These are phyloP conservation scores for Chromis chromis DNA, from an alignment of 2,797 vertebrate genomes.

Conservation along the genomic window DNA sequence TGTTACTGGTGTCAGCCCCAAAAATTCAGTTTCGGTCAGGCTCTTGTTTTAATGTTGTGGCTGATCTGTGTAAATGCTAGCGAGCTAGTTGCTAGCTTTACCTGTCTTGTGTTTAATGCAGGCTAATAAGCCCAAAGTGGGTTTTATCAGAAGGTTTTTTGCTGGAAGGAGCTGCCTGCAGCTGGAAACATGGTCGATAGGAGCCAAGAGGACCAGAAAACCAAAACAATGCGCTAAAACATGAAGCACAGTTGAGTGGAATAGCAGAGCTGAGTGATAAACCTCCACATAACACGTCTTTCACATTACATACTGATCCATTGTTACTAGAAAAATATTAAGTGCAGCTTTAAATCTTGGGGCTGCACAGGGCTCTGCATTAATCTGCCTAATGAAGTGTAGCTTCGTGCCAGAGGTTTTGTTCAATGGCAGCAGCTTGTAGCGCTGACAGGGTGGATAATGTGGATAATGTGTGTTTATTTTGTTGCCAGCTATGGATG, in stretches of 20 bases:
- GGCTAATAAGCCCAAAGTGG: background rate
- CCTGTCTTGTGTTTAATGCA: background rate
- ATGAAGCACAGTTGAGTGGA: conserved; percentile 11
- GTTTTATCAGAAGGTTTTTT: background rate
- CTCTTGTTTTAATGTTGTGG: too few species aligned
- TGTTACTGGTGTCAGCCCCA: too few species aligned
- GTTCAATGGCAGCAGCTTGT: conserved; percentile 26
- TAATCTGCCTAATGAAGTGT: conserved; percentile 9
- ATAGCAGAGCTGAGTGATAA: conserved; percentile 1
- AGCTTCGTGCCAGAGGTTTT: conserved; percentile 14
- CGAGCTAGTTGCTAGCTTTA: background rate
- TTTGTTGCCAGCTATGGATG: conserved; percentile 24
- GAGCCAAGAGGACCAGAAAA: background rate
- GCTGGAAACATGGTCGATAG: background rate
- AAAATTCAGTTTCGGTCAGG: too few species aligned
- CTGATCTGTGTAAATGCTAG: background rate
- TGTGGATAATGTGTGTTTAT: conserved; percentile 24
- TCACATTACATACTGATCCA: conserved; percentile 29
- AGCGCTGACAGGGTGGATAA: conserved; percentile 40
- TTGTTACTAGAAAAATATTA: conserved; percentile 1
- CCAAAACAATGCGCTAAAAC: conserved; percentile 10
- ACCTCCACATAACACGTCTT: background rate
- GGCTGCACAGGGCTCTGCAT: conserved; percentile 9
- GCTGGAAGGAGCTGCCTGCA: too few species aligned
- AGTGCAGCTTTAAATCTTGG: conserved; percentile 31